phyloP scores from a whole-genome alignment of 2,797 vertebrate genomes.

The Ceryle rudis region DNA sequence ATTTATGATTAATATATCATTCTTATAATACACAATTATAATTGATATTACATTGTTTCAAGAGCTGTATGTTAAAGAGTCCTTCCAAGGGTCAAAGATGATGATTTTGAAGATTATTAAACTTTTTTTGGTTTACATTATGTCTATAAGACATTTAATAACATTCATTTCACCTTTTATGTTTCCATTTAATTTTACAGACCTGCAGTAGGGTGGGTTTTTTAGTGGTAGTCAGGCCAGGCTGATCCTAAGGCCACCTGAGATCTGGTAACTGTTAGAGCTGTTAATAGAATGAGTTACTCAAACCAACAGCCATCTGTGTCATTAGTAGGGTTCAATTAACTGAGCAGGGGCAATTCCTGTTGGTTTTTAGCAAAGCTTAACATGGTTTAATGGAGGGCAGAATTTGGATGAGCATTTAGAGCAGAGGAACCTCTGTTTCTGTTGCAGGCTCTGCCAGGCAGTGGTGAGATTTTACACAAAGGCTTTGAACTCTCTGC shows the following conservation, averaged over 20 bases:
- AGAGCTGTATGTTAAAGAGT: background rate
- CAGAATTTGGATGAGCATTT: background rate
- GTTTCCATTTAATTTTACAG: background rate
- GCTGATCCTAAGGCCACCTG: background rate
- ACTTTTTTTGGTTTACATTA: background rate
- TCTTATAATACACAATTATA: no score
- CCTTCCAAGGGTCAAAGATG: background rate
- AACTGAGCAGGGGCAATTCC: background rate
- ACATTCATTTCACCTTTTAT: background rate
- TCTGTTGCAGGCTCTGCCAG: background rate
- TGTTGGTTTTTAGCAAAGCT: background rate
- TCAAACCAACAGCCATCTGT: background rate
- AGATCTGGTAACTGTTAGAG: background rate
- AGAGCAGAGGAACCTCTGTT: background rate
- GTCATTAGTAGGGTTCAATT: fast-evolving
- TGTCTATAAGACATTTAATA: background rate
- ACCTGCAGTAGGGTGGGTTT: background rate
- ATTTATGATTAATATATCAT: background rate
- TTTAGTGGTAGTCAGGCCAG: background rate
- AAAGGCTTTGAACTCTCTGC: background rate
- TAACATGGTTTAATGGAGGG: background rate
- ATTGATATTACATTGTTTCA: background rate
- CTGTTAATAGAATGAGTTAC: background rate
- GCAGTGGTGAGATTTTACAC: background rate
- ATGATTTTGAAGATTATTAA: background rate